These are phyloP conservation scores for Cantharis lateralis DNA, from an alignment of 2,888 invertebrate genomes.

Conservation along the genomic window DNA sequence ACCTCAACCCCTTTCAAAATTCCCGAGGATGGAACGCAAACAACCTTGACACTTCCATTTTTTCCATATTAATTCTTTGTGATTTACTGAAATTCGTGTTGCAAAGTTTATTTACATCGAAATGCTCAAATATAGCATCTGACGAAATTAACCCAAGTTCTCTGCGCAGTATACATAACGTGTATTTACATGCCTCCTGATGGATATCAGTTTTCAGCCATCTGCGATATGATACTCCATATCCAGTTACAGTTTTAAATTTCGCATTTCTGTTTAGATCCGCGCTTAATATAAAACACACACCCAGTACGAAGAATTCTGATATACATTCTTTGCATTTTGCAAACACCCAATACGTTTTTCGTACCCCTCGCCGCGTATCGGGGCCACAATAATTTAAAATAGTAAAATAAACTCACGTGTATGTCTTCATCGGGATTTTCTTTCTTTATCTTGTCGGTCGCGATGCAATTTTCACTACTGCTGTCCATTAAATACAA, in stretches of 20 bases:
- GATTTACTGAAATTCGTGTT: neutral
- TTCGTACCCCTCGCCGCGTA: neutral
- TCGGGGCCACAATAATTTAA: neutral
- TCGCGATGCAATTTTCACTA: constrained; percentile 30
- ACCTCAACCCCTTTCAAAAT: neutral
- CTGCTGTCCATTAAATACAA: constrained; percentile 42
- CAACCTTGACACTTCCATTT: neutral
- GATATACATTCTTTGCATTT: neutral
- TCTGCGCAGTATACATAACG: constrained; percentile 32
- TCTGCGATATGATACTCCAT: constrained; percentile 52
- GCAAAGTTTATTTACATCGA: constrained; percentile 20
- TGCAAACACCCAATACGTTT: neutral
- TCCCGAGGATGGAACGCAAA: neutral
- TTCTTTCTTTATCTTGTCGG: constrained; percentile 68
- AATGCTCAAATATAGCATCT: constrained; percentile 29
- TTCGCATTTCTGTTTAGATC: constrained; percentile 41
- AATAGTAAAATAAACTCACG: constrained; percentile 58
- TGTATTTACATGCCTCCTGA: constrained; percentile 49
- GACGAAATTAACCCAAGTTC: constrained; percentile 28
- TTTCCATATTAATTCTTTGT: neutral
- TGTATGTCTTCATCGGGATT: constrained; percentile 76
- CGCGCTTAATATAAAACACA: constrained; percentile 38
- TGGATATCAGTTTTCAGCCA: constrained; percentile 56
- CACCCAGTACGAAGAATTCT: constrained; percentile 12
- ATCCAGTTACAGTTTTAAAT: constrained; percentile 40